Conservation (phyloP, 2,888 invertebrate species). For the Aspidiotus rigidus region DNA sequence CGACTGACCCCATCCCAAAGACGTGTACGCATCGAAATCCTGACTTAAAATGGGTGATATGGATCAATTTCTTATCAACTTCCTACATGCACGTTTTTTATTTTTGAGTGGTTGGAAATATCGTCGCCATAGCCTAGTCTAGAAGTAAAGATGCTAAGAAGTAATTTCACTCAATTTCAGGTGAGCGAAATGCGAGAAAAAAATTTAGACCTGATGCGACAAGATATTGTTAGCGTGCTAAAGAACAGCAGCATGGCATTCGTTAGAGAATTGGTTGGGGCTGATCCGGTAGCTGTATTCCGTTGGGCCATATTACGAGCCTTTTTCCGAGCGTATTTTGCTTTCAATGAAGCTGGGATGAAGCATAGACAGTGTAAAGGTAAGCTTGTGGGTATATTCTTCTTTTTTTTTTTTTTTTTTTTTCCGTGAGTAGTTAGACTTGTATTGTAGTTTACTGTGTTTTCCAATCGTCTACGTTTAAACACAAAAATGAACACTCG, state of each 20-base stretch:
- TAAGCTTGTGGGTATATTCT: conserved; percentile 36
- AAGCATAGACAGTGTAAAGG: conserved; percentile 54
- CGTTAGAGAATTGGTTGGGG: conserved; percentile 84
- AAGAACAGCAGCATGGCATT: conserved; percentile 90
- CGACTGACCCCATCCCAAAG: too few species aligned
- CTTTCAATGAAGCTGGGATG: conserved; percentile 73
- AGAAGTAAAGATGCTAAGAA: background rate
- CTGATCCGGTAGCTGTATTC: conserved; percentile 85
- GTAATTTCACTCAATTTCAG: conserved; percentile 43
- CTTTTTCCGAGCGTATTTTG: conserved; percentile 83
- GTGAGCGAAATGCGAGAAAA: conserved; percentile 89
- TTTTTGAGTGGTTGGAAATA: too few species aligned
- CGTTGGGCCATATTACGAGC: conserved; percentile 88
- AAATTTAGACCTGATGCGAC: conserved; percentile 87
- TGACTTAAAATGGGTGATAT: too few species aligned
- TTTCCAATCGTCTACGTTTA: too few species aligned
- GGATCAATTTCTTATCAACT: too few species aligned
- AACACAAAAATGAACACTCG: too few species aligned
- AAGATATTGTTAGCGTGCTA: conserved; percentile 84
- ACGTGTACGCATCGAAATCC: too few species aligned
- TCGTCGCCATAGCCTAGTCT: too few species aligned
- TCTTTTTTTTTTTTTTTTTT: too few species aligned
- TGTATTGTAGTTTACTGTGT: too few species aligned
- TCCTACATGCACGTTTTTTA: too few species aligned
- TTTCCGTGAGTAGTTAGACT: too few species aligned